phyloP scores from a whole-genome alignment of 2,113 vertebrate species.

The Leptobrachium ailaonicum region DNA sequence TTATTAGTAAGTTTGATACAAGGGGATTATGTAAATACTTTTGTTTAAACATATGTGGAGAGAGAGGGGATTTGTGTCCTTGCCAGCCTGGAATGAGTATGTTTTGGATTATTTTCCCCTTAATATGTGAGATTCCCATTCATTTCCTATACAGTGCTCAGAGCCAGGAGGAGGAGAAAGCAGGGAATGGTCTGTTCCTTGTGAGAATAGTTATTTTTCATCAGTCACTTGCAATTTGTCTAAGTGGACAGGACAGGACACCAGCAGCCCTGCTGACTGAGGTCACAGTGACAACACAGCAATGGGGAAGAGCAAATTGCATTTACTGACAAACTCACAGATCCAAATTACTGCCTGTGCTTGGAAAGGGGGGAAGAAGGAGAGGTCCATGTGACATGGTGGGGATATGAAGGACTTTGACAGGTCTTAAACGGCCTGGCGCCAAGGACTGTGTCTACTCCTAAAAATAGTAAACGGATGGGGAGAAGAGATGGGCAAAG shows the following conservation, averaged over 20 bases:
- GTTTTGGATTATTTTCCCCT: background rate
- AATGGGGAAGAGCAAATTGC: slow-evolving; percentile 71
- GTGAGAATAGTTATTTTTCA: slow-evolving; percentile 78
- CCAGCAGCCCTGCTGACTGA: slow-evolving; percentile 72
- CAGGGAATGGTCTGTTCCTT: slow-evolving; percentile 61
- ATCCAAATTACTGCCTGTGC: slow-evolving; percentile 59
- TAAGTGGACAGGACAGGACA: slow-evolving; percentile 76
- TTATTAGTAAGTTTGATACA: slow-evolving; percentile 27
- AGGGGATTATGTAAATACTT: slow-evolving; percentile 37
- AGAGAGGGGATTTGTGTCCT: background rate
- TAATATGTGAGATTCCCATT: slow-evolving; percentile 31
- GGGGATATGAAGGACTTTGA: slow-evolving; percentile 95
- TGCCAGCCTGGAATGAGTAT: slow-evolving; percentile 17
- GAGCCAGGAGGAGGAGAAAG: slow-evolving; percentile 56
- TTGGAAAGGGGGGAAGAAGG: slow-evolving; percentile 67
- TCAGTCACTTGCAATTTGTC: slow-evolving; percentile 80
- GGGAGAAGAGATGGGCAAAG: slow-evolving; percentile 78
- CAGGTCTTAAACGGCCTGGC: slow-evolving; percentile 96
- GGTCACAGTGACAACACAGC: slow-evolving; percentile 73
- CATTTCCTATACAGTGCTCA: slow-evolving; percentile 26
- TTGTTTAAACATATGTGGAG: slow-evolving; percentile 3
- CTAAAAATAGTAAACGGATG: slow-evolving; percentile 89
- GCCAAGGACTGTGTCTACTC: slow-evolving; percentile 86
- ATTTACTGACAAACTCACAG: slow-evolving; percentile 63
- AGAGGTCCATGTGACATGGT: slow-evolving; percentile 85